A percentile compares a stretch with the other conserved stretches of the same genome.
These are phyloP conservation scores for Hemicrepidius hirtus DNA, from an alignment of 2,888 invertebrate genomes.

Conservation along the genomic window DNA sequence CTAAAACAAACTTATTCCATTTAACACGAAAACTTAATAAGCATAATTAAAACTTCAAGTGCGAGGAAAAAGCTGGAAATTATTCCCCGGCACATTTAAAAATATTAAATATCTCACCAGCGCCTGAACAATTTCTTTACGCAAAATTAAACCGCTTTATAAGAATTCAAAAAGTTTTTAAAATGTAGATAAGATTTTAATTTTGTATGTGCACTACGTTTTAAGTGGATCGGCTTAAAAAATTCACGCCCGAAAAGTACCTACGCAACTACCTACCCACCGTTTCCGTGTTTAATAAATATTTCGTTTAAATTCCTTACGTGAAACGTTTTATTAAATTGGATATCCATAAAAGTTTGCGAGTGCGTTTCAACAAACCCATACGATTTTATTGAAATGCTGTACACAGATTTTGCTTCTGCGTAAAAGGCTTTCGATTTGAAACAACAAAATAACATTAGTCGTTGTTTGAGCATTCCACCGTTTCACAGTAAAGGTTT, in stretches of 20 bases:
- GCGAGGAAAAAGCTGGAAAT: constrained; percentile 58
- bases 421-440: constrained; percentile 50
- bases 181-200: constrained; percentile 42
- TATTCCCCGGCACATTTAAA: constrained; percentile 60
- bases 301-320: constrained; percentile 8
- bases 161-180: constrained; percentile 48
- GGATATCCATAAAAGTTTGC: constrained; percentile 25
- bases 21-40: constrained; percentile 66
- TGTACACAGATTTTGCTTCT: constrained; percentile 44
- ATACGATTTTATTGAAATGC: constrained; percentile 40
- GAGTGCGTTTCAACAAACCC: constrained; percentile 15
- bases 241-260: not conserved
- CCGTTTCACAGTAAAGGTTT: constrained; percentile 49
- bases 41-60: constrained; percentile 66
- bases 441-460: constrained; percentile 57
- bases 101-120: constrained; percentile 62
- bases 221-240: not conserved
- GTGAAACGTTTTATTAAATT: constrained; percentile 19
- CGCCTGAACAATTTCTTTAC: constrained; percentile 60
- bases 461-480: constrained; percentile 53
- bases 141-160: constrained; percentile 59
- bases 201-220: constrained; percentile 26
- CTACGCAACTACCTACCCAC: not conserved
- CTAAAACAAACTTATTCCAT: constrained; percentile 65
- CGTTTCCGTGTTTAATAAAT: not conserved